phyloP scores from a whole-genome alignment of 2,797 vertebrate genomes.

The Platyrinchus mystaceus region DNA sequence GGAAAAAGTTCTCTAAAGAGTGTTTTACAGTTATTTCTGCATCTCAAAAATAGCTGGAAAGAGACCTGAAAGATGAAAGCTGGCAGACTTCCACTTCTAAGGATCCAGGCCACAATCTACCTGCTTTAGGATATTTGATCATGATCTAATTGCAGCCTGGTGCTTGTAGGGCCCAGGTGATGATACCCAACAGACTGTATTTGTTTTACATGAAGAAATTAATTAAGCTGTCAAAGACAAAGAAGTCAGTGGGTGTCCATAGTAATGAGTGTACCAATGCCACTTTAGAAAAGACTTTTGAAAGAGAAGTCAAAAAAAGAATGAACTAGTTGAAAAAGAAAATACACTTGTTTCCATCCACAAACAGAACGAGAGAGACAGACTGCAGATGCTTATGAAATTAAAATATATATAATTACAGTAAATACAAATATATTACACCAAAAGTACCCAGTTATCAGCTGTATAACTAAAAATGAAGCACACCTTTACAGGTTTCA shows the following conservation, averaged over 20 bases:
- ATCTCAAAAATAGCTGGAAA: constrained; percentile 1
- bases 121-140: constrained; percentile 6
- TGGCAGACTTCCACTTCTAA: constrained; percentile 17
- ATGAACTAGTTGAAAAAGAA: not conserved
- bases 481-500: not conserved
- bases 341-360: not conserved
- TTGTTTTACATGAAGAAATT: not conserved
- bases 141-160: not conserved
- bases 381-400: not conserved
- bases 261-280: not conserved
- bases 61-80: not conserved
- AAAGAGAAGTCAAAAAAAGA: not conserved
- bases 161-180: not conserved
- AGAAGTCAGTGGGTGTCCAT: not conserved
- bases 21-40: not conserved
- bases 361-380: not conserved
- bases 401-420: not conserved
- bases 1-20: not conserved
- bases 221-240: not conserved
- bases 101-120: not conserved
- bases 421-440: not conserved
- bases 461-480: not conserved
- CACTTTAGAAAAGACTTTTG: not conserved
- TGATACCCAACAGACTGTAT: not conserved
- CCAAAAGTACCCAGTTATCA: not conserved